These are phyloP conservation scores for Ooceraea biroi DNA, from an alignment of 1,140 invertebrate genomes.

Conservation along the genomic window DNA sequence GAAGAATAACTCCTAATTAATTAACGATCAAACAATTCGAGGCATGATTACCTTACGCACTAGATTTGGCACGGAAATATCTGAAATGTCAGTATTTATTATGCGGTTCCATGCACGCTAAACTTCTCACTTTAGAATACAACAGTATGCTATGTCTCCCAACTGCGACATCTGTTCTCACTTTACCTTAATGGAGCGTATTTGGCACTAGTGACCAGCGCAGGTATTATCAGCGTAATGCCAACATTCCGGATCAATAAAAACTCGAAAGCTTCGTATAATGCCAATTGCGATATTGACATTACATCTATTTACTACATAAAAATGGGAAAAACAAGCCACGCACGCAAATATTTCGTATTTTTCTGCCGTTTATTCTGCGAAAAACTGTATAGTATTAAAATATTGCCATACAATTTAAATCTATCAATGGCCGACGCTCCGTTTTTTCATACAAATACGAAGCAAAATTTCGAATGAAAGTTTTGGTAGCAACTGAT, in stretches of 20 bases:
- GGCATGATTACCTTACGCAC: not conserved
- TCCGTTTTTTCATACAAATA: too few species aligned
- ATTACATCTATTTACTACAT: not conserved
- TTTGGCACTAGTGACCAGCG: constrained; percentile 3
- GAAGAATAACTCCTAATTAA: constrained; percentile 10
- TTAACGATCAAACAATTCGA: not conserved
- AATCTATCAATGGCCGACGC: too few species aligned
- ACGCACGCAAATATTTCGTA: not conserved
- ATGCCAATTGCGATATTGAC: constrained; percentile 1
- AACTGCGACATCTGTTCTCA: constrained; percentile 9
- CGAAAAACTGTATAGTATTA: not conserved
- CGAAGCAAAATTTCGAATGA: not conserved
- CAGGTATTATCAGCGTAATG: not conserved
- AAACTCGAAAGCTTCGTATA: not conserved
- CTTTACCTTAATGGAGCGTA: constrained; percentile 19
- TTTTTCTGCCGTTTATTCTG: not conserved
- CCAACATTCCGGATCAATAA: not conserved
- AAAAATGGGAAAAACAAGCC: constrained; percentile 14
- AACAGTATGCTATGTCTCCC: not conserved
- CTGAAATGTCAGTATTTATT: constrained; percentile 28
- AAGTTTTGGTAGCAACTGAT: not conserved
- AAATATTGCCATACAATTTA: not conserved
- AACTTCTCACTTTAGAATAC: constrained; percentile 32
- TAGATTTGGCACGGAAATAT: constrained; percentile 28
- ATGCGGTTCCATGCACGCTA: not conserved